Conservation (phyloP, 2,888 invertebrate species). For the Meloe dianella region DNA sequence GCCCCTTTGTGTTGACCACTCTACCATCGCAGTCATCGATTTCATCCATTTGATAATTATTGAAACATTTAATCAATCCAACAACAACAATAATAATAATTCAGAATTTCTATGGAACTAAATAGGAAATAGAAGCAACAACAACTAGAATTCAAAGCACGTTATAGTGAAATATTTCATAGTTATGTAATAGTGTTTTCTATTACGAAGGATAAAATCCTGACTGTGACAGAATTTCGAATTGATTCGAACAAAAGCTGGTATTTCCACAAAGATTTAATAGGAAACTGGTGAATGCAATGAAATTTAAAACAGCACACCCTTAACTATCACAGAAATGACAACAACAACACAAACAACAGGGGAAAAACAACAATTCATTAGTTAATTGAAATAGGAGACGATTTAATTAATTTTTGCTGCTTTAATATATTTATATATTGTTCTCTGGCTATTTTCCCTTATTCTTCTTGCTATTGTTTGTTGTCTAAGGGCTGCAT, state of each 20-base stretch:
- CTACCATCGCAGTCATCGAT: too few relatives aligned
- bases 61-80: neutral
- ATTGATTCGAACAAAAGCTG: neutral
- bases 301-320: neutral
- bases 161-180: slow-evolving; percentile 50
- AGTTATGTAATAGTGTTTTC: slow-evolving; percentile 41
- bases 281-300: neutral
- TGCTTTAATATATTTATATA: neutral
- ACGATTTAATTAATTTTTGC: neutral
- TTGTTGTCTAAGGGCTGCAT: neutral
- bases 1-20: too few relatives aligned
- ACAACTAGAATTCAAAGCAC: slow-evolving; percentile 44
- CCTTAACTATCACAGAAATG: neutral
- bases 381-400: slow-evolving; percentile 1
- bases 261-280: neutral
- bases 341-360: neutral
- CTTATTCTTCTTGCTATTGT: neutral
- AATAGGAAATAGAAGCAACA: slow-evolving; percentile 24
- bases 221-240: slow-evolving; percentile 30
- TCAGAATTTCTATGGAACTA: neutral
- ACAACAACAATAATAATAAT: neutral
- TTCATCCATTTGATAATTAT: too few relatives aligned
- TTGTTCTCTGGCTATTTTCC: neutral
- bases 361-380: neutral
- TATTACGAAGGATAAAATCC: slow-evolving; percentile 36